phyloP scores from a whole-genome alignment of 2,113 vertebrate species.

The Campylorhamphus procurvoides region DNA sequence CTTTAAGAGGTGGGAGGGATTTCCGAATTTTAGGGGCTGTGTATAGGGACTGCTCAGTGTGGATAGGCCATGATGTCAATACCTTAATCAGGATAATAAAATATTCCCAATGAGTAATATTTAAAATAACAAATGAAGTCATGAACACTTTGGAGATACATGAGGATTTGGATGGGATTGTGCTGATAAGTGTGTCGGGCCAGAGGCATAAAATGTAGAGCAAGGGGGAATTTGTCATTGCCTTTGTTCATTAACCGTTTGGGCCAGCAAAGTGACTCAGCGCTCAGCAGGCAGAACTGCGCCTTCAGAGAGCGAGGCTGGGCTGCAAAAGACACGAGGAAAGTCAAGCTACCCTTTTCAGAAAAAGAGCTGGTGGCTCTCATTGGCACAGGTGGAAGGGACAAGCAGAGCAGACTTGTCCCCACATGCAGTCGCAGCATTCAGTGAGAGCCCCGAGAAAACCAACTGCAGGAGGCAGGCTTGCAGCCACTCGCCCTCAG shows the following conservation, averaged over 20 bases:
- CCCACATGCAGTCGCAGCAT: accelerated
- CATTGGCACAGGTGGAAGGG: background rate
- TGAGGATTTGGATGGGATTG: background rate
- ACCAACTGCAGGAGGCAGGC: background rate
- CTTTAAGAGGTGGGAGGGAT: accelerated
- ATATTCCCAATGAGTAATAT: conserved; percentile 1
- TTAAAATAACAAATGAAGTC: conserved; percentile 7
- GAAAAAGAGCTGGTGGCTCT: background rate
- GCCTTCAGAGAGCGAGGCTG: background rate
- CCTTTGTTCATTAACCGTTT: background rate
- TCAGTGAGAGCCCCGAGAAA: background rate
- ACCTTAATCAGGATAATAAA: background rate
- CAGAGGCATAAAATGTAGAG: background rate
- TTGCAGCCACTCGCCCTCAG: background rate
- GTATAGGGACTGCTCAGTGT: background rate
- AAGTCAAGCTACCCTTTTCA: background rate
- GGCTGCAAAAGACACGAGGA: background rate
- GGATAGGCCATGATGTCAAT: background rate
- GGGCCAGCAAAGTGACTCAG: conserved; percentile 16
- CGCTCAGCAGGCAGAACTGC: background rate
- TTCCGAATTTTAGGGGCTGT: background rate
- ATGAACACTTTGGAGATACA: background rate
- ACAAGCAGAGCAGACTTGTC: accelerated
- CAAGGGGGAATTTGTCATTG: conserved; percentile 35
- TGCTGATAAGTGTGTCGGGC: background rate